Percentiles rank a stretch among this genome's conserved stretches.
Conservation (phyloP, 2,888 invertebrate species). For the Harpagoxenus sublaevis region DNA sequence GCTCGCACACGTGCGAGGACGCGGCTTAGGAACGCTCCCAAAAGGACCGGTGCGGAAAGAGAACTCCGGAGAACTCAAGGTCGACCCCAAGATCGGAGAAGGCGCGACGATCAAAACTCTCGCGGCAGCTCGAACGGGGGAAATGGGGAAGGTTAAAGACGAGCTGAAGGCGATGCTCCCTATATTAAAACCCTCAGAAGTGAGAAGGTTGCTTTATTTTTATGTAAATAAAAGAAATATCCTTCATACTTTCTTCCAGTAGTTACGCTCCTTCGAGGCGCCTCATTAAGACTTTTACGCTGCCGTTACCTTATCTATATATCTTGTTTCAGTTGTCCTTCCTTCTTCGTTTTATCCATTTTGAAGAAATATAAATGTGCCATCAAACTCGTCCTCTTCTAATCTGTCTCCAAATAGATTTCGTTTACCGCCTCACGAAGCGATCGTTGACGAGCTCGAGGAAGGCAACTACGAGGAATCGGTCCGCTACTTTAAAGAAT, state of each 20-base stretch:
- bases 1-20: neutral
- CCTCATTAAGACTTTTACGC: neutral
- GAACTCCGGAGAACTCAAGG: neutral
- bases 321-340: neutral
- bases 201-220: constrained; percentile 80
- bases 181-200: constrained; percentile 80
- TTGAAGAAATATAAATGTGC: neutral
- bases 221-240: neutral
- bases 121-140: constrained; percentile 68
- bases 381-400: neutral
- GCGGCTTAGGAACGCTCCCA: neutral
- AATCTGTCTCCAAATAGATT: constrained; percentile 83
- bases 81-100: neutral
- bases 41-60: neutral
- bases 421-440: constrained; percentile 87
- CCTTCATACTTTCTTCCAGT: too few species aligned
- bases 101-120: constrained; percentile 70
- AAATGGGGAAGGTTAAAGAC: constrained; percentile 76
- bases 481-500: constrained; percentile 87
- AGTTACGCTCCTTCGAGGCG: neutral
- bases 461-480: constrained; percentile 87
- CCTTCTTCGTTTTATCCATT: neutral
- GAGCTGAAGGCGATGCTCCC: constrained; percentile 83
- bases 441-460: constrained; percentile 87
- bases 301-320: too few species aligned